A percentile compares a stretch with the other conserved stretches of the same genome.
phyloP scores from a whole-genome alignment of 1,140 invertebrate genomes.

The Campodea augens region DNA sequence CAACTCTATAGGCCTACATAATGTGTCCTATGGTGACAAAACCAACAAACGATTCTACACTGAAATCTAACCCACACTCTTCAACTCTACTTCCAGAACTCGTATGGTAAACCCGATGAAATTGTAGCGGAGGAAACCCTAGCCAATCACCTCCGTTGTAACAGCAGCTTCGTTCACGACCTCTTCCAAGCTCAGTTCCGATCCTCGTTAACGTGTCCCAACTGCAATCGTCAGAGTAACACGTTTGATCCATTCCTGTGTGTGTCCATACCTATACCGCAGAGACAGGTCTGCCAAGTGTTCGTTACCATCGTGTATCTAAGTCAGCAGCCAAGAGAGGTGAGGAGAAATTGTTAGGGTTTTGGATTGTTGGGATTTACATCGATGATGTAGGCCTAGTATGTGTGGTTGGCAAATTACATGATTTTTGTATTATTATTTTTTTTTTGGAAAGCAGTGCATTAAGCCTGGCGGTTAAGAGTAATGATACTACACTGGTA shows the following conservation, averaged over 20 bases:
- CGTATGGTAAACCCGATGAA: slow-evolving; percentile 69
- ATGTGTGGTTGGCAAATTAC: not conserved
- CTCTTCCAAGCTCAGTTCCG: slow-evolving; percentile 84
- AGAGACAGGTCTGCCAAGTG: slow-evolving; percentile 34
- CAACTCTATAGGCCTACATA: too few species aligned
- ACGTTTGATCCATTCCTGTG: slow-evolving; percentile 96
- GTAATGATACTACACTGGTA: too few species aligned
- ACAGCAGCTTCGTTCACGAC: slow-evolving; percentile 87
- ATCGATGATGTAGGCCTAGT: too few species aligned
- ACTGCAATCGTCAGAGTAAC: slow-evolving; percentile 78
- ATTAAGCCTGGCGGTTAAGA: too few species aligned
- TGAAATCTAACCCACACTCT: too few species aligned
- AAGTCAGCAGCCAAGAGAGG: slow-evolving; percentile 64
- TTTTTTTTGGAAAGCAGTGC: too few species aligned
- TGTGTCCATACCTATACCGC: slow-evolving; percentile 84
- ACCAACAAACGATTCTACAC: too few species aligned
- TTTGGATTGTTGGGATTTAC: too few species aligned
- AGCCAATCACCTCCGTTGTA: slow-evolving; percentile 71
- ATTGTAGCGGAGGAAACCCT: slow-evolving; percentile 78
- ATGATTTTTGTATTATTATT: too few species aligned
- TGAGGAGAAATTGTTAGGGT: slow-evolving; percentile 19
- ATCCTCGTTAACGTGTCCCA: slow-evolving; percentile 80
- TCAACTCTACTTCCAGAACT: too few species aligned
- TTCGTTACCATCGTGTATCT: slow-evolving; percentile 71
- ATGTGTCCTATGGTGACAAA: too few species aligned